Conservation (phyloP, 2,113 vertebrate genomes). For the Penelope pileata region DNA sequence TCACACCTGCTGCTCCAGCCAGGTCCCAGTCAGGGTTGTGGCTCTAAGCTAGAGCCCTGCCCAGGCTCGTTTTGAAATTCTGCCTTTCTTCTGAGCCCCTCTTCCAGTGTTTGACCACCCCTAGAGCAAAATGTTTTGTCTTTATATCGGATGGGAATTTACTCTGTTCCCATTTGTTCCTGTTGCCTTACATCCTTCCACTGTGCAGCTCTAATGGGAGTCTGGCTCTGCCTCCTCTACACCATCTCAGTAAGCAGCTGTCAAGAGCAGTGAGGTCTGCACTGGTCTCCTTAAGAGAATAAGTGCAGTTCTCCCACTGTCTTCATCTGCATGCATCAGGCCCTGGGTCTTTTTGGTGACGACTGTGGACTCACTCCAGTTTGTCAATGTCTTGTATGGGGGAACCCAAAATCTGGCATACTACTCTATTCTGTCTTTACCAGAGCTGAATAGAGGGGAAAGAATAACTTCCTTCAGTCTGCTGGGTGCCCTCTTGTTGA, state of each 20-base stretch:
- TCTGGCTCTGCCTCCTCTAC: background rate
- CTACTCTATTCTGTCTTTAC: background rate
- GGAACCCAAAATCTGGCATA: background rate
- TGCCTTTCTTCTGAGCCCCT: background rate
- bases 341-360: background rate
- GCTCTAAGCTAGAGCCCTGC: background rate
- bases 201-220: background rate
- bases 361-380: background rate
- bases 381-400: background rate
- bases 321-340: background rate
- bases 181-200: background rate
- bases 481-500: background rate
- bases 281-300: background rate
- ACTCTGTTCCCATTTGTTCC: background rate
- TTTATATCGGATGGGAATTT: background rate
- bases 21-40: background rate
- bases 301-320: background rate
- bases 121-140: background rate
- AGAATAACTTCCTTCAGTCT: background rate
- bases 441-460: background rate
- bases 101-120: conserved; percentile 3
- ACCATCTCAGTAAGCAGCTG: background rate
- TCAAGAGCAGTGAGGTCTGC: background rate
- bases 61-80: background rate
- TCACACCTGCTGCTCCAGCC: background rate